Evolutionary conservation across 2,888 invertebrate species (phyloP), one percentile per base, ranked within the genome.

Genomic region (Dryococelus australis): DNA sequence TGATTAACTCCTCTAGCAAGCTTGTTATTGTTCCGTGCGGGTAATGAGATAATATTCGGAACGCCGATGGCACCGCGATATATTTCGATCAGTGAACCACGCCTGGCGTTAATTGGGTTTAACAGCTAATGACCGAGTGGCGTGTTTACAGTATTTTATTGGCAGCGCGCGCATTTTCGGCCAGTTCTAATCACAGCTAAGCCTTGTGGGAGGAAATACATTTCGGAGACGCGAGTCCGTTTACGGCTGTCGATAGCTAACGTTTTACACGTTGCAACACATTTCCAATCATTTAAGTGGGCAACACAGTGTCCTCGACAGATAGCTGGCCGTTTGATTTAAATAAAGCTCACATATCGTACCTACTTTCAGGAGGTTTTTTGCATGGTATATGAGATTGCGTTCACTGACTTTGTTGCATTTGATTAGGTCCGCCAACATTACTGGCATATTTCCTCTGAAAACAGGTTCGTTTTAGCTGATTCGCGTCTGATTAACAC

Each of bases 1-100:
- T 24, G 65, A 65, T 65, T 3, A 65, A 16, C 65, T 65, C 65
- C 65, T 65, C 65, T 65, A 65, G 65, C 65, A 24, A 65, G 65
- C n/a, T 65, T 65, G 4, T 65, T 65, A 65, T 65, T 8, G 65
- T 65, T 65, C 20, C 0, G 8, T 65, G 65, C 24, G 20, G 65
- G 24, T 65, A 65, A 65, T 65, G 65, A 65, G 65, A 65, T 65
- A 16, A 65, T n/a, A 65, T 65, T 65, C 65, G 65, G 65, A 65
- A 9, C 8, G 6, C 12, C 8, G 12, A 51, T 20, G 20, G 51
- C 51, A 3, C 4, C 12, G 51, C 51, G 65, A 65, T 65, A n/a
- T n/a, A 65, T 65, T 65, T 24, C 16, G 65, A 65, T 65, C 65
- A 65, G 65, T n/a, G 65, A 65, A 65, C 65, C 65, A 65, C 65